These are phyloP conservation scores for Macropus fuliginosus DNA, from an alignment of 2,797 vertebrate genomes.

Conservation along the genomic window DNA sequence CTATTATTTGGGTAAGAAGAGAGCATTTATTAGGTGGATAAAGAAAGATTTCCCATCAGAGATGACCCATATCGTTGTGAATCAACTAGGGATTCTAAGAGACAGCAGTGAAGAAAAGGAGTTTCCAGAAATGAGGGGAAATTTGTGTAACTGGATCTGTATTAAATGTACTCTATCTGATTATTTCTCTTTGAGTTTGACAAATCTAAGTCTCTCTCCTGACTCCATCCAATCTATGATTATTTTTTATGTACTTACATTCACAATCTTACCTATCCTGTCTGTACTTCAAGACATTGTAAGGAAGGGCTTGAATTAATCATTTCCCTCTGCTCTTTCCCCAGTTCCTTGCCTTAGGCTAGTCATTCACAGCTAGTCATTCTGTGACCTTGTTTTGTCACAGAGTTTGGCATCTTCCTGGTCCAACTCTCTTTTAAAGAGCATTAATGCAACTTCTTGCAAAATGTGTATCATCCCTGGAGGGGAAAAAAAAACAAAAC, in stretches of 20 bases:
- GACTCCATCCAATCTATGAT: not conserved
- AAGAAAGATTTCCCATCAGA: not conserved
- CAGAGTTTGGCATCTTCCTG: not conserved
- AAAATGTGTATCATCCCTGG: constrained; percentile 61
- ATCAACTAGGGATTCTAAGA: not conserved
- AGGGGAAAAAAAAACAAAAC: not conserved
- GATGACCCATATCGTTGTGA: not conserved
- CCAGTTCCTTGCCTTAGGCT: not conserved
- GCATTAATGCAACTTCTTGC: constrained; percentile 53
- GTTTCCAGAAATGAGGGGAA: not conserved
- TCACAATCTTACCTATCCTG: not conserved
- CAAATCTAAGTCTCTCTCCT: not conserved
- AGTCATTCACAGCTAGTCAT: constrained; percentile 31
- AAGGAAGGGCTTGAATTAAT: not conserved
- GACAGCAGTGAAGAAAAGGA: not conserved
- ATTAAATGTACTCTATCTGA: not conserved
- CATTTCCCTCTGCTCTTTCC: not conserved
- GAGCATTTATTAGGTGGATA: not conserved
- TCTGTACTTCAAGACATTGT: not conserved
- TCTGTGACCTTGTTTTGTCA: constrained; percentile 14
- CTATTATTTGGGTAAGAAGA: not conserved
- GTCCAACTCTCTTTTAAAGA: constrained; percentile 4
- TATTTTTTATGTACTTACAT: not conserved
- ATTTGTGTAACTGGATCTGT: not conserved
- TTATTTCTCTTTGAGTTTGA: not conserved